Evolutionary conservation across 1,140 invertebrate species (phyloP).

Genomic region (Notospermus geniculatus): DNA sequence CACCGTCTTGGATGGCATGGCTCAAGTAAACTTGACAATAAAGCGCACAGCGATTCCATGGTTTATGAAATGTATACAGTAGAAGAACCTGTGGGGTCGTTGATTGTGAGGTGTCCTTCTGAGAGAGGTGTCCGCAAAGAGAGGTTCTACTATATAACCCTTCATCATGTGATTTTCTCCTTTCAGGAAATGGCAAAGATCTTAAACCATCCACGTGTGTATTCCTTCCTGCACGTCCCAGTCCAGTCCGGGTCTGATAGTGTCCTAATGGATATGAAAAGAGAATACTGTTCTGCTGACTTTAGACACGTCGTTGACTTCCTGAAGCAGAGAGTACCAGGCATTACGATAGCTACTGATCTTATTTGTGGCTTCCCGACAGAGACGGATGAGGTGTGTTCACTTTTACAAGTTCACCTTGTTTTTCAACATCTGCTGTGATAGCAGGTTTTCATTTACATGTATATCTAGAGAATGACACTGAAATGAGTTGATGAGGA

Average conservation of each 20-base stretch:
- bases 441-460: not conserved
- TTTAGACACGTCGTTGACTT: constrained; percentile 89
- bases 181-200: constrained; percentile 81
- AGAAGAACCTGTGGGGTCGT: too few relatives aligned
- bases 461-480: not conserved
- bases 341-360: constrained; percentile 93
- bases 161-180: constrained; percentile 3
- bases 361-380: constrained; percentile 98
- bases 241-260: constrained; percentile 94
- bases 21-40: not conserved
- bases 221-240: constrained; percentile 93
- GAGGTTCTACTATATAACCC: too few relatives aligned
- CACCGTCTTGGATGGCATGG: not conserved
- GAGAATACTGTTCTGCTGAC: constrained; percentile 86
- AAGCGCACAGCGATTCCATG: too few relatives aligned
- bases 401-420: not conserved
- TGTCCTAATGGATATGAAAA: constrained; percentile 92
- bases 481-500: not conserved
- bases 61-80: too few relatives aligned
- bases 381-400: constrained; percentile 74
- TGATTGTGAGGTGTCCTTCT: too few relatives aligned
- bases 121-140: too few relatives aligned
- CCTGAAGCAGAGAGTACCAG: constrained; percentile 73
- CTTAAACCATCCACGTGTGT: constrained; percentile 84
- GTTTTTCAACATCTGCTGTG: not conserved